Conservation (phyloP, 2,888 invertebrate species). For the Eupithecia inturbata region DNA sequence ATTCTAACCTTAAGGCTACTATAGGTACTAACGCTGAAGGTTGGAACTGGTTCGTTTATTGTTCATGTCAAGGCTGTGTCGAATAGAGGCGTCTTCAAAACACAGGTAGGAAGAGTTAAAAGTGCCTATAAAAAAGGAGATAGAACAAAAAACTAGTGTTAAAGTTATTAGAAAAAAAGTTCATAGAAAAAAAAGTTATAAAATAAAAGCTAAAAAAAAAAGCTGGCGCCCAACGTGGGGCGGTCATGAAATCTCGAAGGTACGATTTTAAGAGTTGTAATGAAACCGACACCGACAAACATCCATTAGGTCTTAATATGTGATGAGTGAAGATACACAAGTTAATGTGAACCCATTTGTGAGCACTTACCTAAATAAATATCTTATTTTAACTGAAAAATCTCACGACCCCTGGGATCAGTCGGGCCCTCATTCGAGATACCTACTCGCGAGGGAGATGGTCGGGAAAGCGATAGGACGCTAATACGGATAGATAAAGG, state of each 20-base stretch:
- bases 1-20: neutral
- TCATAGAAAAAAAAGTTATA: too few species aligned
- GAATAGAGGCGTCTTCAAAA: neutral
- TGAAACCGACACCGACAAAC: neutral
- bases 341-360: constrained; percentile 24
- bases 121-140: neutral
- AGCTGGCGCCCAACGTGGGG: neutral
- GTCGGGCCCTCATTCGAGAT: neutral
- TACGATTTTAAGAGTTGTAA: neutral
- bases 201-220: neutral
- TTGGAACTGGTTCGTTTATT: neutral
- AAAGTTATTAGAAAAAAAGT: neutral
- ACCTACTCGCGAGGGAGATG: neutral
- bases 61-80: constrained; percentile 4
- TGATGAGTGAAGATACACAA: constrained; percentile 22
- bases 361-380: constrained; percentile 32
- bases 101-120: neutral
- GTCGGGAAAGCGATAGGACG: neutral
- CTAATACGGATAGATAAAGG: neutral
- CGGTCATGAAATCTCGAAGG: neutral
- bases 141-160: neutral
- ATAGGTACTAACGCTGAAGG: neutral
- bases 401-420: constrained; percentile 14
- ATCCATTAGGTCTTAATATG: neutral
- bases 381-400: constrained; percentile 20